A percentile compares a stretch with the other conserved stretches of the same genome.
Conservation (phyloP, 2,113 vertebrate genomes). For the Lates calcarifer region DNA sequence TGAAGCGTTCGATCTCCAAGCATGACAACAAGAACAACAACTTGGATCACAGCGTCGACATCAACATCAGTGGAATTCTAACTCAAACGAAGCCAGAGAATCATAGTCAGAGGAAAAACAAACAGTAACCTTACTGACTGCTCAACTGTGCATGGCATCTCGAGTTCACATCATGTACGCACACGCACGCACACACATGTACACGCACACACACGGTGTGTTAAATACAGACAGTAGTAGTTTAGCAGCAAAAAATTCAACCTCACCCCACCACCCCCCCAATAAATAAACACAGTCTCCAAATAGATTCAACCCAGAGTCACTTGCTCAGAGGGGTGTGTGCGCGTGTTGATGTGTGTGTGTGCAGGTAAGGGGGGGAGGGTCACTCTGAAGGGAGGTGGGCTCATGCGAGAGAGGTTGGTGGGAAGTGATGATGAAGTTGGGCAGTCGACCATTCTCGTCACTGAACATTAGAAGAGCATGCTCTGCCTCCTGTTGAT, state of each 20-base stretch:
- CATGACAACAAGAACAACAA: conserved; percentile 67
- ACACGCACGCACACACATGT: conserved; percentile 26
- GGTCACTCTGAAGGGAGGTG: conserved; percentile 49
- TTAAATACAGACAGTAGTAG: conserved; percentile 99
- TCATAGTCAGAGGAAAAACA: conserved; percentile 44
- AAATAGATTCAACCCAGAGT: conserved; percentile 61
- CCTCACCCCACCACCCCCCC: conserved; percentile 58
- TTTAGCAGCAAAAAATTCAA: conserved; percentile 95
- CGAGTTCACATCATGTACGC: conserved; percentile 88
- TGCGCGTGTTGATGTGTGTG: conserved; percentile 40
- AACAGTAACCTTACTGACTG: conserved; percentile 79
- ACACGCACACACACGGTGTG: conserved; percentile 78
- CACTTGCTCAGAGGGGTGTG: conserved; percentile 49
- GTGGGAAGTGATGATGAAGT: conserved; percentile 41
- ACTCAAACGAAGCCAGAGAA: conserved; percentile 60
- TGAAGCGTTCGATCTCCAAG: conserved; percentile 65
- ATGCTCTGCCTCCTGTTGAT: conserved; percentile 99
- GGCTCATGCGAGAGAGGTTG: conserved; percentile 75
- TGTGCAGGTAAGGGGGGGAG: conserved; percentile 13
- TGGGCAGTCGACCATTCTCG: conserved; percentile 27
- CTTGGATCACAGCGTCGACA: conserved; percentile 72
- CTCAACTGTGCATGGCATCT: conserved; percentile 83
- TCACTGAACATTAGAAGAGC: conserved; percentile 90
- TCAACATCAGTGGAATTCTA: conserved; percentile 67
- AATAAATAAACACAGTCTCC: conserved; percentile 95